Conservation (phyloP, 2,888 invertebrate genomes). For the Diaperis boleti region DNA sequence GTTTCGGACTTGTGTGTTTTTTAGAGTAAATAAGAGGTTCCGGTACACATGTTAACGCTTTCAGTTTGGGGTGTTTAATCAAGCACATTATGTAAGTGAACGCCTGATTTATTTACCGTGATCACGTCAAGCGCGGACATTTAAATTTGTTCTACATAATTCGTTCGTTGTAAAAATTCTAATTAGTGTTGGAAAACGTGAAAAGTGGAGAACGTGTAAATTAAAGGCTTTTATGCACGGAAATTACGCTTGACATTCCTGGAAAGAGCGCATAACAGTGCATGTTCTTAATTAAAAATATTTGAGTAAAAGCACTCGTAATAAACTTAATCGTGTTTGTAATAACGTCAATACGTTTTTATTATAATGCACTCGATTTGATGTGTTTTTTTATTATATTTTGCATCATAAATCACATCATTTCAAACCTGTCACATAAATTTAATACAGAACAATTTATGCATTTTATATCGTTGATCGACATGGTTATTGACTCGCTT, state of each 20-base stretch:
- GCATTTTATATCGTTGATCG: neutral
- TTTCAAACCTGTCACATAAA: neutral
- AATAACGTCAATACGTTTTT: neutral
- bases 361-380: no score
- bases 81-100: neutral
- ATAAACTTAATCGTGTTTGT: neutral
- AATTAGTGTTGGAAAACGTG: constrained; percentile 9
- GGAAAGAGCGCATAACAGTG: neutral
- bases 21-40: constrained; percentile 11
- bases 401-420: neutral
- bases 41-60: neutral
- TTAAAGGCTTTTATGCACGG: neutral
- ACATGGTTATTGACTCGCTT: neutral
- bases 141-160: neutral
- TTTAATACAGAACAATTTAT: constrained; percentile 2
- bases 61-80: no score
- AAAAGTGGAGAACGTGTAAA: constrained; percentile 1
- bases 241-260: neutral
- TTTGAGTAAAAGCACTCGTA: neutral
- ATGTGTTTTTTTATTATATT: neutral
- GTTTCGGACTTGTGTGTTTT: constrained; percentile 6
- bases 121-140: neutral
- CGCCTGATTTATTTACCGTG: neutral
- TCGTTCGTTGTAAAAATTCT: constrained; percentile 3
- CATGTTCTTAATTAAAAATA: constrained; percentile 6